Evolutionary conservation across 2,888 invertebrate species (phyloP), one percentile per base, ranked within the genome.

Genomic region (Entomobrya proxima): DNA sequence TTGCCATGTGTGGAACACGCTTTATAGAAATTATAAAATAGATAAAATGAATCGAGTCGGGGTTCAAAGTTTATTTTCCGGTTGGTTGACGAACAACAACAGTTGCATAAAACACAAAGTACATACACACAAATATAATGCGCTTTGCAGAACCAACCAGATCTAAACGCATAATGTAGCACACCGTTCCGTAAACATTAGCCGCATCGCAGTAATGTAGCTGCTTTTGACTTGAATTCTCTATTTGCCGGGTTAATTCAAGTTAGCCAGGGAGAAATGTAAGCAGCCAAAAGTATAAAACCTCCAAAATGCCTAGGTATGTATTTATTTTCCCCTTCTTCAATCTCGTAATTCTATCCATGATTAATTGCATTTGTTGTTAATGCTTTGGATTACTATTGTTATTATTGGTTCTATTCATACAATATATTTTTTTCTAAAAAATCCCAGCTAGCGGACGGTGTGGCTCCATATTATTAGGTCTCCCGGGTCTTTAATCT

Each of bases 1-100:
- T n/a, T 7, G 9, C 44, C 44, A 44, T 44, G 44, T n/a, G n/a
- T n/a, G 44, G 11, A 55, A 27, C 2, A 3, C 24, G 27, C 58
- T n/a, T n/a, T 32, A 35, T 35, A 74, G 50, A 74, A 50, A 74
- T 11, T 30, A 74, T 74, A 32, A 52, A 3, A 18, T 27, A 11
- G 50, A 50, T 74, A 52, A 74, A 50, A 50, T 74, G 69, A 61
- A 30, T 61, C 18, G 67, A 72, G 67, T 30, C 27, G 35, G 77
- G 83, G 83, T 83, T 83, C 83, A 83, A 83, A 83, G 83, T 83
- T 83, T 83, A 83, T 83, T 83, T 83, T 83, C 83, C 83, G 69
- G 32, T 83, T 83, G 83, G 83, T 64, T 83, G 75, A 75, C 27
- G 21, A 67, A 76, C 76, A 83, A 83, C 83, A 83, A 83, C 47